Conservation (phyloP, 2,888 invertebrate species). For the Cantharis nigra region DNA sequence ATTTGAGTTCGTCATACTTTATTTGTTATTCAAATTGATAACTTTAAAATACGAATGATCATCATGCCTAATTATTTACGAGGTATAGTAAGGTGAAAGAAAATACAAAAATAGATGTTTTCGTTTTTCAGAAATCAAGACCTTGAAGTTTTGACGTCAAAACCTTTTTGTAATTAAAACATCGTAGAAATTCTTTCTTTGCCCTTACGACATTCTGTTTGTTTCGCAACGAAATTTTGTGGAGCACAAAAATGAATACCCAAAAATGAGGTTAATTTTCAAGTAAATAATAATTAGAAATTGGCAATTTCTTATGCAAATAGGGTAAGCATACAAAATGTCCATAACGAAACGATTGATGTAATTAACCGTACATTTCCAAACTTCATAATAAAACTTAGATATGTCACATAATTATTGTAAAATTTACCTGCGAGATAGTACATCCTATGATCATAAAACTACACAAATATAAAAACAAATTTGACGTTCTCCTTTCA, state of each 20-base stretch:
- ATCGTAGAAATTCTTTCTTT: not conserved
- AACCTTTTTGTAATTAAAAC: not conserved
- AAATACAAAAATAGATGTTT: not conserved
- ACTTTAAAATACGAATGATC: not conserved
- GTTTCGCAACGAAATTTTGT: not conserved
- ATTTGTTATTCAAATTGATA: not conserved
- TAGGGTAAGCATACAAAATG: not conserved
- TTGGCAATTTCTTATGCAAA: not conserved
- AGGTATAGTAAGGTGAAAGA: not conserved
- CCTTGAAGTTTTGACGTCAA: not conserved
- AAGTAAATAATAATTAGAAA: not conserved
- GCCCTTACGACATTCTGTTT: too few species aligned
- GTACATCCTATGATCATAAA: conserved; percentile 9
- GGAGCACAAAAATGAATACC: not conserved
- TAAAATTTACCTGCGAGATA: conserved; percentile 12
- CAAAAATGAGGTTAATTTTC: not conserved
- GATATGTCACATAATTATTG: not conserved
- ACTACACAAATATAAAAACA: conserved; percentile 19
- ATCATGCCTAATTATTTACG: not conserved
- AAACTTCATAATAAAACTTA: not conserved
- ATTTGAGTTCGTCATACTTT: not conserved
- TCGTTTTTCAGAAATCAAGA: not conserved
- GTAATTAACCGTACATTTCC: not conserved
- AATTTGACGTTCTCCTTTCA: conserved; percentile 17
- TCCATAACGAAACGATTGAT: not conserved